Base-by-base conservation (phyloP, 2,888 invertebrate genomes). In the Pseudococcus longispinus region DNA sequence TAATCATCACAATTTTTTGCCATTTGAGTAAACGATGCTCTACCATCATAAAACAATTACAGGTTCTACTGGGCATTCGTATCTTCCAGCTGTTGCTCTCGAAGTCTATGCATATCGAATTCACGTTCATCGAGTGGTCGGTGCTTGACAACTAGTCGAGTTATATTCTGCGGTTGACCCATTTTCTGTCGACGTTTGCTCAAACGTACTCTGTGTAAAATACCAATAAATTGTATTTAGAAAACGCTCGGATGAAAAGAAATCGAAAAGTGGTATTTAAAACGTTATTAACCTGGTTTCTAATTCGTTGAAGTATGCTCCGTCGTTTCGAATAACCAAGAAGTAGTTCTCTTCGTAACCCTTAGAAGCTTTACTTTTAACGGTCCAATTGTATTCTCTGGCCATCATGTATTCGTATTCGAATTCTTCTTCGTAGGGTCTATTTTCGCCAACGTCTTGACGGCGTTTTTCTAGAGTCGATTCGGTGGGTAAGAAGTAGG, bases 311-410 rank as follows among this genome's bases (percentile, higher is more conserved):
- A 46, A 87, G 88, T 95, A 98, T 6, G 98, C 96, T 65, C 95
- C 96, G 90, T 97, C 96, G 89, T 95, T 95, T 88, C 98, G 94
- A 89, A 97, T 94, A 88, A 98, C 96, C 91, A 98, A 94, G 92
- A 98, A 98, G 90, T 98, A 98, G 91, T 98, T 99, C 91, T 99
- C 98, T 91, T 98, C 98, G 90, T 98, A 98, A 55, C 97, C 97
- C 90, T 96, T 96, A 0, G 96, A 96, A 0, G 96, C 95, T 91
- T 98, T 98, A 91, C 97, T 98, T 91, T 99, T 98, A 26, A 99
- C 98, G 90, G 98, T 98, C 99, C 99, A 99, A 90, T 98, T 98
- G 91, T 99, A 99, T 90, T 99, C 99, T 88, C 99, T 93, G 0
- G 98, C 97, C 94, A 99, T 96, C 91, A 96, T 95, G 90, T 99